phyloP scores from a whole-genome alignment of 2,113 vertebrate genomes.

The Ceyx melanurus region DNA sequence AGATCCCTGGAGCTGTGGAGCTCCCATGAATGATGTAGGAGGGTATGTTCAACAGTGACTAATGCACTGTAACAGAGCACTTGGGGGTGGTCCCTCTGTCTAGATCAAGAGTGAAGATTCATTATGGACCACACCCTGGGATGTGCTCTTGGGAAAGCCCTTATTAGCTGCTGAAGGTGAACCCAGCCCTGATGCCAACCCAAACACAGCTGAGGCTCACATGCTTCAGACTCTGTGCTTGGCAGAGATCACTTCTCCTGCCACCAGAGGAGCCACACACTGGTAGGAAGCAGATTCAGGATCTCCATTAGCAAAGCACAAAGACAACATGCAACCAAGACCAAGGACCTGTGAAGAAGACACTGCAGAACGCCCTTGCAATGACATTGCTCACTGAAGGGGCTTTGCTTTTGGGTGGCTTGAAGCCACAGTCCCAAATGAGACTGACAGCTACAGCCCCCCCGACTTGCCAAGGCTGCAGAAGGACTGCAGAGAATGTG shows the following conservation, averaged over 20 bases:
- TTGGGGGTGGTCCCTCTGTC: background rate
- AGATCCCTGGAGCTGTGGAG: background rate
- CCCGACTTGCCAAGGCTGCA: background rate
- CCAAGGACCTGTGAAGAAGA: background rate
- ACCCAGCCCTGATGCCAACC: background rate
- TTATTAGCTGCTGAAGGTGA: background rate
- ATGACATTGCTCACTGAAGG: background rate
- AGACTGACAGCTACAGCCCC: background rate
- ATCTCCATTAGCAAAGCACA: background rate
- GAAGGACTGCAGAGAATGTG: background rate
- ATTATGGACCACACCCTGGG: background rate
- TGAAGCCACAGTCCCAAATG: background rate
- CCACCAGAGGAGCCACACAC: background rate
- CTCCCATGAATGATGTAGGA: background rate
- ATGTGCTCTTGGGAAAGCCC: background rate
- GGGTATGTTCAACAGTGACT: background rate
- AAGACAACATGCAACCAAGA: background rate
- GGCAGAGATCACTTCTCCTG: background rate
- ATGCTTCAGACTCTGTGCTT: background rate
- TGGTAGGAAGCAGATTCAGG: background rate
- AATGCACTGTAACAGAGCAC: background rate
- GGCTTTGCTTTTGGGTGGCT: background rate
- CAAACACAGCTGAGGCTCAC: too few relatives aligned
- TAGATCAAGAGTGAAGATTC: background rate
- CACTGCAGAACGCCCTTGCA: background rate